Evolutionary conservation across 1,140 invertebrate genomes (phyloP).

Genomic region (Pseudomyrmex concolor): DNA sequence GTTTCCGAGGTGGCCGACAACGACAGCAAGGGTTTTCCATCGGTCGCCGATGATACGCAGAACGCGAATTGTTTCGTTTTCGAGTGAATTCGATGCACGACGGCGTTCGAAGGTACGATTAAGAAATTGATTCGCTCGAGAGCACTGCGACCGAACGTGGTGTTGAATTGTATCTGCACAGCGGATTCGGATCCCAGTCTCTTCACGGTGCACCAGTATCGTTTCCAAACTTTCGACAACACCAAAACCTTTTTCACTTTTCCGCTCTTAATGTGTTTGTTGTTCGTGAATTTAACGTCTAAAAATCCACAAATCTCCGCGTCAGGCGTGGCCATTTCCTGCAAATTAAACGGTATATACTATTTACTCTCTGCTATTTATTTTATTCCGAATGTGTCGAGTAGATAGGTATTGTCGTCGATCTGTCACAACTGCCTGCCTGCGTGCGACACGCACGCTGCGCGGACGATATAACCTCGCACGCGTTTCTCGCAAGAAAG

Average conservation of each 20-base stretch:
- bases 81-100: conserved; percentile 85
- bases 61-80: conserved; percentile 86
- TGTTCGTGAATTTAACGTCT: conserved; percentile 78
- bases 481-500: not conserved
- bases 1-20: conserved; percentile 85
- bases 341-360: not conserved
- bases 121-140: conserved; percentile 70
- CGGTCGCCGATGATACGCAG: conserved; percentile 84
- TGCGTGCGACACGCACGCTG: too few relatives aligned
- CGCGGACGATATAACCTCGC: too few relatives aligned
- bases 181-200: conserved; percentile 75
- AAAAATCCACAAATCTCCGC: conserved; percentile 79
- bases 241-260: conserved; percentile 76
- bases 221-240: conserved; percentile 82
- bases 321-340: conserved; percentile 27
- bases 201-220: conserved; percentile 82
- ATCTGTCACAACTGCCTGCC: too few relatives aligned
- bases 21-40: conserved; percentile 85
- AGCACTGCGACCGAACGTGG: conserved; percentile 54
- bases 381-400: too few relatives aligned
- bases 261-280: conserved; percentile 72
- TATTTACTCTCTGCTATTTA: too few relatives aligned
- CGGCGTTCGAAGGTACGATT: conserved; percentile 81
- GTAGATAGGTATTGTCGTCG: too few relatives aligned
- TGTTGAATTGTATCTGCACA: conserved; percentile 80